Conservation (phyloP, 2,113 vertebrate genomes). For the Hipposideros armiger region DNA sequence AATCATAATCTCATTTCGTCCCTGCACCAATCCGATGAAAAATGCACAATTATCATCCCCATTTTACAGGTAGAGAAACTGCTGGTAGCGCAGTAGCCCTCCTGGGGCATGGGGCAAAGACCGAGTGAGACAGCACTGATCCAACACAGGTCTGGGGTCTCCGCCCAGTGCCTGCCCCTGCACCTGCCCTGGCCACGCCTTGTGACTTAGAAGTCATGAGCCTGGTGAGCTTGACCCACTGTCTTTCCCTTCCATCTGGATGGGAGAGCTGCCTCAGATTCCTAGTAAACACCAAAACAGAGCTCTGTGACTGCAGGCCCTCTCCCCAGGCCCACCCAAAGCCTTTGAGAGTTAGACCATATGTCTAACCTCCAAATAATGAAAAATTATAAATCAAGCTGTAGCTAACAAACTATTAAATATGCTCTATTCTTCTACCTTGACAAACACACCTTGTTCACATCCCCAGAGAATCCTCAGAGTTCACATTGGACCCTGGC, state of each 20-base stretch:
- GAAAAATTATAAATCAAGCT: neutral
- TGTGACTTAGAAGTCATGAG: neutral
- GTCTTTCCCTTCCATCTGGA: fast-evolving
- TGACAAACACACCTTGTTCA: neutral
- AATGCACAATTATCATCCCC: neutral
- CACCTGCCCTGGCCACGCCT: neutral
- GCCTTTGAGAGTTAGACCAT: neutral
- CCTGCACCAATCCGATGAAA: neutral
- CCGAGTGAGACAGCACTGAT: neutral
- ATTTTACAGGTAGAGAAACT: neutral
- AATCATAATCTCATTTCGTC: neutral
- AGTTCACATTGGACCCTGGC: neutral
- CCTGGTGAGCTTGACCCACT: neutral
- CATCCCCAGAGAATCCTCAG: neutral
- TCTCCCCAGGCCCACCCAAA: neutral
- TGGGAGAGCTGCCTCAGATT: constrained; percentile 72
- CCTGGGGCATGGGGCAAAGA: neutral
- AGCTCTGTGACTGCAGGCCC: neutral
- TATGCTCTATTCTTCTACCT: neutral
- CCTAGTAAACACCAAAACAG: constrained; percentile 63
- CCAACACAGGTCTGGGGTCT: no score
- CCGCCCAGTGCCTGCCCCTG: neutral
- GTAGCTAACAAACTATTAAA: neutral
- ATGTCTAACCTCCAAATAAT: neutral
- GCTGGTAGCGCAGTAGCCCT: neutral